A percentile compares a stretch with the other conserved stretches of the same genome.
Conservation (phyloP, 2,113 vertebrate species). For the Sphyrna mokarran region DNA sequence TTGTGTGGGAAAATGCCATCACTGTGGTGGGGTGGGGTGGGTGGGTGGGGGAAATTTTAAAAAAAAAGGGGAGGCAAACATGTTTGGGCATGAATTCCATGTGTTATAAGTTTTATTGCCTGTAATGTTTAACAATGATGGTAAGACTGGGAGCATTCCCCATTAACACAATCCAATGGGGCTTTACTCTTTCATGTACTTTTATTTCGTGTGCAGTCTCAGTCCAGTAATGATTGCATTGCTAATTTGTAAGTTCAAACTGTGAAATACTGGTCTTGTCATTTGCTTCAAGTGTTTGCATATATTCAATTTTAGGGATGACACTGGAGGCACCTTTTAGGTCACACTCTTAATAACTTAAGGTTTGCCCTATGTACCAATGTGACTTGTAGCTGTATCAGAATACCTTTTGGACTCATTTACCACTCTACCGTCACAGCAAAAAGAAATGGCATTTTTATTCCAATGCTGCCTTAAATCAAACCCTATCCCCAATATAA, state of each 20-base stretch:
- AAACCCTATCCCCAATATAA: neutral
- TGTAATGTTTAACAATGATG: slow-evolving; percentile 37
- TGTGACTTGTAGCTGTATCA: neutral
- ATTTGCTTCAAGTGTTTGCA: slow-evolving; percentile 54
- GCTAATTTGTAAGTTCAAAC: slow-evolving; percentile 48
- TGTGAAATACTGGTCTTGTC: slow-evolving; percentile 59
- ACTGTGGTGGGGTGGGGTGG: neutral
- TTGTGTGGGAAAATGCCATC: slow-evolving; percentile 50
- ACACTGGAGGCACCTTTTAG: slow-evolving; percentile 48
- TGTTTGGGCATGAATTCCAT: slow-evolving; percentile 37
- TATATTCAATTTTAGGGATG: slow-evolving; percentile 56
- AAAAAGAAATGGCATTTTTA: slow-evolving; percentile 30
- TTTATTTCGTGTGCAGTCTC: slow-evolving; percentile 43
- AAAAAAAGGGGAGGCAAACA: slow-evolving; percentile 12
- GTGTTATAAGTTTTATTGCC: slow-evolving; percentile 37
- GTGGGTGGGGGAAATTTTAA: neutral
- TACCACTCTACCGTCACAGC: neutral
- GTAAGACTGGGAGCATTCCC: slow-evolving; percentile 34
- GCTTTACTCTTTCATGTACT: slow-evolving; percentile 32
- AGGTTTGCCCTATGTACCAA: neutral
- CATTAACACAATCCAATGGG: slow-evolving; percentile 30
- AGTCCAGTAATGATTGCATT: slow-evolving; percentile 43
- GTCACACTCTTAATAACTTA: slow-evolving; percentile 11
- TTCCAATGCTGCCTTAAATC: slow-evolving; percentile 35
- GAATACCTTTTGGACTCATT: neutral